Evolutionary conservation across 1,140 invertebrate genomes (phyloP).

Genomic region (Dendroctonus ponderosae): DNA sequence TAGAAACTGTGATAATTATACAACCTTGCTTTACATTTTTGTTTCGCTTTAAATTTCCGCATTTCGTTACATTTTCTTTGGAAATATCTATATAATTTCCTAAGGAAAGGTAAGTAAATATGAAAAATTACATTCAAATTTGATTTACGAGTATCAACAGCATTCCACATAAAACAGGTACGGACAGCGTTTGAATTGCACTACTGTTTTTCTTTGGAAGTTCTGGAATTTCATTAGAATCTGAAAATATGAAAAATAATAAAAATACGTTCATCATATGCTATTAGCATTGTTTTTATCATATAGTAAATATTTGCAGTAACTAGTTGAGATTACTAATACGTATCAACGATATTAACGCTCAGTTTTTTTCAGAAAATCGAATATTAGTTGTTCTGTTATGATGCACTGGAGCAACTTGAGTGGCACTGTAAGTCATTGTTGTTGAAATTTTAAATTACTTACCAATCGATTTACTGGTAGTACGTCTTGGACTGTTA

Average conservation of each 20-base stretch:
- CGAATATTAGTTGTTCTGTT: not conserved
- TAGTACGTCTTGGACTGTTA: constrained; percentile 12
- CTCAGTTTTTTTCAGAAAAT: no score
- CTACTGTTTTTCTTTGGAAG: constrained; percentile 8
- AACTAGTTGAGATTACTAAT: no score
- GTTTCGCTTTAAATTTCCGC: no score
- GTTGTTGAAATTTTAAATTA: not conserved
- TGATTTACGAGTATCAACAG: constrained; percentile 3
- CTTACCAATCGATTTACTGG: constrained; percentile 27
- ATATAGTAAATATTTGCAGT: constrained; percentile 27
- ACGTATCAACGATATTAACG: no score
- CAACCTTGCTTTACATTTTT: no score
- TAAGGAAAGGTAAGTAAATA: not conserved
- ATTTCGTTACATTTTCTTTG: no score
- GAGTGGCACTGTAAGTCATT: constrained; percentile 11
- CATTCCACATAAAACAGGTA: not conserved
- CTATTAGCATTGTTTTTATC: constrained; percentile 14
- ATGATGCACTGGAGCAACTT: constrained; percentile 19
- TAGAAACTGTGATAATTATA: no score
- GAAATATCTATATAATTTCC: no score
- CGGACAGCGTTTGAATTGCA: constrained; percentile 3
- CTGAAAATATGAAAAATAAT: constrained; percentile 18
- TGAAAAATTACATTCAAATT: not conserved
- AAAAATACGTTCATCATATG: not conserved
- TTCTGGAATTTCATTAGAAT: constrained; percentile 28